Base-by-base conservation (phyloP, 2,888 invertebrate species). In the Lingula anatina region DNA sequence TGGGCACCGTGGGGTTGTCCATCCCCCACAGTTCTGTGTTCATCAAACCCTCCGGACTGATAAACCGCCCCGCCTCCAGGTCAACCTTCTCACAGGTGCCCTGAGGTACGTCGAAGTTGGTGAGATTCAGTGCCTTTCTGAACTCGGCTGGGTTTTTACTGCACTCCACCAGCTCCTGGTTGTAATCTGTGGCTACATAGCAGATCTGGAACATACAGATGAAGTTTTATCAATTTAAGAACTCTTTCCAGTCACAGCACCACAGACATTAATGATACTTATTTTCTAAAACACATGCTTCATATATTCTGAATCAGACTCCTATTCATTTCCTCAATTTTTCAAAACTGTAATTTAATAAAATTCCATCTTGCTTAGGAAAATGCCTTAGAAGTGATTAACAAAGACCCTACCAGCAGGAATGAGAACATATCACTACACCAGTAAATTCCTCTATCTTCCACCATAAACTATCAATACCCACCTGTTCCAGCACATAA, bases 1-100 rank as follows among this genome's bases (percentile, higher is more conserved):
- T 80, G 51, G 80, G 82, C 20, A 83, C 66, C 35, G 81, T 80
- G 45, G 80, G 79, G 57, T 80, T 78, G 65, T 83, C 83, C 59
- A 82, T 73, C 24, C 82, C 82, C 80, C 82, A 83, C 44, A 79
- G 66, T 48, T 68, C 66, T 46, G 80, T 80, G 57, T 81, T 77
- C 66, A 83, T 83, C 37, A 76, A 64, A 7, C 76, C 76, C 65
- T 83, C 81, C 2, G 80, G 72, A 40, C 77, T 75, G 51, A 71
- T 70, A 60, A 80, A 81, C 43, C 79, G 63, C 2, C 76, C 76
- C 41, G 66, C 60, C 58, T 80, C 81, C 39, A 79, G 75, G 43
- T 76, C 73, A 3, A 75, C 62, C 41, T 50, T 54, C 43, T 74
- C 75, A 56, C 1, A 58, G 15, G 68, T 60, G 5, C 65, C 70